phyloP scores from a whole-genome alignment of 2,888 invertebrate species.

The Chrysodeixis includens region DNA sequence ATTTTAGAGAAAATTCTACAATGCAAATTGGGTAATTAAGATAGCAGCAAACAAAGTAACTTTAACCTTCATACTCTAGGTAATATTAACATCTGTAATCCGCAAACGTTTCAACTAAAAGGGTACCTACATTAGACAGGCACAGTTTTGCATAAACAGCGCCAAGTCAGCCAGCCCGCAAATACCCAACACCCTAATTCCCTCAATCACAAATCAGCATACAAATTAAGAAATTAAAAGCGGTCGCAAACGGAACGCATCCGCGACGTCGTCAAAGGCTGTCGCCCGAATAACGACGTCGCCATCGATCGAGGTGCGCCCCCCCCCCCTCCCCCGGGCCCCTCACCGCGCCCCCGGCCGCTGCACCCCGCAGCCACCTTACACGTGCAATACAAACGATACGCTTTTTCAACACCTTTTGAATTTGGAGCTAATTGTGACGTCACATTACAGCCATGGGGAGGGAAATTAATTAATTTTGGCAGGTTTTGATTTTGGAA shows the following conservation, averaged over 20 bases:
- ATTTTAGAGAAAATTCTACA: not conserved
- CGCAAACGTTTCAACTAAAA: conserved; percentile 1
- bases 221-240: conserved; percentile 60
- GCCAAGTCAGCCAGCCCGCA: conserved; percentile 18
- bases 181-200: conserved; percentile 49
- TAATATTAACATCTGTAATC: conserved; percentile 5
- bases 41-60: not conserved
- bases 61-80: not conserved
- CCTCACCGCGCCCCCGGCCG: conserved; percentile 50
- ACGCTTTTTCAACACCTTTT: conserved; percentile 61
- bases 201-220: conserved; percentile 58
- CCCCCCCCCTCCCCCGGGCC: conserved; percentile 55
- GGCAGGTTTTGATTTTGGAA: conserved; percentile 20
- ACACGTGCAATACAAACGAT: conserved; percentile 63
- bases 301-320: conserved; percentile 84
- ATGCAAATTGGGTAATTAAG: not conserved
- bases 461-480: conserved; percentile 31
- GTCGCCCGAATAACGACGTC: conserved; percentile 89
- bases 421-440: conserved; percentile 58
- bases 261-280: conserved; percentile 87
- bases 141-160: conserved; percentile 24
- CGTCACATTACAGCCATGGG: conserved; percentile 42
- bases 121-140: conserved; percentile 2
- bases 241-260: conserved; percentile 64
- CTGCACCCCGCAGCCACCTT: conserved; percentile 62